These are phyloP conservation scores for Idaea biselata DNA, from an alignment of 2,888 invertebrate genomes.

Conservation along the genomic window DNA sequence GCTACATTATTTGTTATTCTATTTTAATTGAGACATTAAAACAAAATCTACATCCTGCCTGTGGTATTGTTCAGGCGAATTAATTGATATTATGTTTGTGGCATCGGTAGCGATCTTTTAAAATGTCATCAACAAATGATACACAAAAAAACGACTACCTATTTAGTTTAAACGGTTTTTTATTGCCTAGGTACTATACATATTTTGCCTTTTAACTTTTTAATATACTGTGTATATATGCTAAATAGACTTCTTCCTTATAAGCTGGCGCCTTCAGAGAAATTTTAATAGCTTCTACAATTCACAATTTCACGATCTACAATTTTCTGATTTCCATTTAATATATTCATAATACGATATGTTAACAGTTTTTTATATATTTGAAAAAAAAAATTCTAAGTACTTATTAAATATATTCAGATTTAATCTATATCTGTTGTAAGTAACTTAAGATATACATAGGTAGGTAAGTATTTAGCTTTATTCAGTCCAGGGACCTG, in stretches of 20 bases:
- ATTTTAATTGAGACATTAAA: not conserved
- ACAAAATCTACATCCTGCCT: not conserved
- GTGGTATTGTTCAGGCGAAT: not conserved
- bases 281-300: too few species aligned
- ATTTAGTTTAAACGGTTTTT: not conserved
- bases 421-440: too few species aligned
- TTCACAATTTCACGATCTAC: too few species aligned
- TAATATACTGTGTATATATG: not conserved
- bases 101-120: not conserved
- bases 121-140: not conserved
- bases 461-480: not conserved
- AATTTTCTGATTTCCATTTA: too few species aligned
- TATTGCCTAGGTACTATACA: not conserved
- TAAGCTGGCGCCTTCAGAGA: too few species aligned
- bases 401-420: too few species aligned
- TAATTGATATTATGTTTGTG: not conserved
- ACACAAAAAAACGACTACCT: too few species aligned
- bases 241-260: too few species aligned
- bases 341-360: not conserved
- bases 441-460: not conserved
- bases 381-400: too few species aligned
- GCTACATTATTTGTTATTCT: not conserved
- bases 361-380: conserved; percentile 4
- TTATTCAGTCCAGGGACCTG: not conserved
- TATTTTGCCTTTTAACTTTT: conserved; percentile 6